A percentile compares a stretch with the other conserved stretches of the same genome.
phyloP scores from a whole-genome alignment of 2,888 invertebrate species.

The Coleophora deauratella region DNA sequence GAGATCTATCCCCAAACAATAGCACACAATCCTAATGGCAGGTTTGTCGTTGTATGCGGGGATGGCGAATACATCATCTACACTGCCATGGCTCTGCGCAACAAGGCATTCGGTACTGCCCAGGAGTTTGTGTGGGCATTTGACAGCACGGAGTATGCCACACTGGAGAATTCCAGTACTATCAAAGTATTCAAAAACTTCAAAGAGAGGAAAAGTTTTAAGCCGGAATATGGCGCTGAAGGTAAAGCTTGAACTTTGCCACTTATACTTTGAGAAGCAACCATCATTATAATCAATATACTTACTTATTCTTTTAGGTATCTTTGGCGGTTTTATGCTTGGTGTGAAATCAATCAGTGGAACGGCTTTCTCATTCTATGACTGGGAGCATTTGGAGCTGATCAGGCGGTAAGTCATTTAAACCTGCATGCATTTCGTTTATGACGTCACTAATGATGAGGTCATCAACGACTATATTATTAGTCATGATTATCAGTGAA shows the following conservation, averaged over 20 bases:
- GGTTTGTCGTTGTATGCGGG: conserved; percentile 94
- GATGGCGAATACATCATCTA: conserved; percentile 99
- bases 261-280: no score
- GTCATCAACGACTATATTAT: no score
- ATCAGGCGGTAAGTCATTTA: conserved; percentile 75
- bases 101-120: conserved; percentile 98
- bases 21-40: conserved; percentile 98
- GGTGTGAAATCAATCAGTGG: conserved; percentile 95
- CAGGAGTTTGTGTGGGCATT: conserved; percentile 99
- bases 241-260: conserved; percentile 58
- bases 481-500: no score
- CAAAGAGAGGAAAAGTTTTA: conserved; percentile 96
- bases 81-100: conserved; percentile 98
- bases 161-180: conserved; percentile 90
- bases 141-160: conserved; percentile 95
- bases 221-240: conserved; percentile 97
- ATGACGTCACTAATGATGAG: no score
- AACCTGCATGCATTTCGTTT: neutral
- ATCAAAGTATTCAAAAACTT: conserved; percentile 98
- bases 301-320: conserved; percentile 66
- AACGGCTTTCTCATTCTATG: conserved; percentile 96
- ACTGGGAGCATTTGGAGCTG: conserved; percentile 96
- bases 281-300: no score
- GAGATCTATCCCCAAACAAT: conserved; percentile 99
- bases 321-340: conserved; percentile 92